phyloP scores from a whole-genome alignment of 2,797 vertebrate species.

The Ispidina lecontei region DNA sequence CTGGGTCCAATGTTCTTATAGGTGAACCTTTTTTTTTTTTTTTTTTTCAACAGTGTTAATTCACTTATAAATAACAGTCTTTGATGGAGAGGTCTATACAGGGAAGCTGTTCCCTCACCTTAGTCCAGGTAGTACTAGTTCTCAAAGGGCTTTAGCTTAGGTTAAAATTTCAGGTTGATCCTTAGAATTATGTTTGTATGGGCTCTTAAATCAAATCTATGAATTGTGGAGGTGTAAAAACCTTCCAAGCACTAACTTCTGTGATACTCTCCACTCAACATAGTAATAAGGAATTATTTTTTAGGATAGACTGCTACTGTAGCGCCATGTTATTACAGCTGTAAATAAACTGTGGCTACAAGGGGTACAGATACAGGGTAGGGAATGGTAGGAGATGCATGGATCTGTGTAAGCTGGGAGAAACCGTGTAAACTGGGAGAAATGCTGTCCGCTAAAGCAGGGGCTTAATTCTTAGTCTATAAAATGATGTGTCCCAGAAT shows the following conservation, averaged over 20 bases:
- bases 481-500: background rate
- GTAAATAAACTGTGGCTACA: background rate
- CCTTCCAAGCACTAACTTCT: background rate
- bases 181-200: background rate
- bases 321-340: background rate
- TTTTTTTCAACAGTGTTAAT: background rate
- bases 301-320: background rate
- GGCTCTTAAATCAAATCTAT: background rate
- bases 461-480: background rate
- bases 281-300: background rate
- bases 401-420: rapidly evolving
- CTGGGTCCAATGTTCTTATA: background rate
- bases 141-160: background rate
- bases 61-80: background rate
- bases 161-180: background rate
- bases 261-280: background rate
- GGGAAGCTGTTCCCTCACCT: background rate
- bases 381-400: background rate
- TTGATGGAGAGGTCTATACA: background rate
- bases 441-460: background rate
- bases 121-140: background rate
- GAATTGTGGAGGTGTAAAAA: background rate
- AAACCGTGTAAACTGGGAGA: background rate
- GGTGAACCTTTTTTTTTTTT: background rate
- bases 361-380: background rate